Conservation (phyloP, 2,113 vertebrate genomes). For the Myotis lucifugus region DNA sequence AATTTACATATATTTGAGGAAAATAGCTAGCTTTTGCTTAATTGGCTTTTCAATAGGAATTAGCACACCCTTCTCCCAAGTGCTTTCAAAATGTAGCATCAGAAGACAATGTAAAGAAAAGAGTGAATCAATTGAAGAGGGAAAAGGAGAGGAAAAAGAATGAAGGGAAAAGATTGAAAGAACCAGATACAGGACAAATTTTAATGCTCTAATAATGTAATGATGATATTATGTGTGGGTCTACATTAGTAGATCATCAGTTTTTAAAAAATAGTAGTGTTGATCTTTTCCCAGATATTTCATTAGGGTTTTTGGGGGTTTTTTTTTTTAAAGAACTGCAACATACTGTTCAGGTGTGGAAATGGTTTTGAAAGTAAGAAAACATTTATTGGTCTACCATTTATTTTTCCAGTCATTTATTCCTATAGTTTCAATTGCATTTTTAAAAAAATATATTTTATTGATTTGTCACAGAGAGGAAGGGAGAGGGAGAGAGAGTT, state of each 20-base stretch:
- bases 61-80: neutral
- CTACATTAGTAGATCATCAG: neutral
- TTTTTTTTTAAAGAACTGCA: neutral
- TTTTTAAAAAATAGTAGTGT: neutral
- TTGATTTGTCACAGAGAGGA: no score
- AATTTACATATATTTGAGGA: neutral
- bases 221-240: neutral
- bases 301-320: neutral
- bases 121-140: neutral
- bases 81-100: neutral
- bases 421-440: neutral
- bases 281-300: neutral
- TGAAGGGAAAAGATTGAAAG: neutral
- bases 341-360: neutral
- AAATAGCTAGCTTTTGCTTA: neutral
- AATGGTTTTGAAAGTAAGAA: neutral
- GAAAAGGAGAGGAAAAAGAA: neutral
- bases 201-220: neutral
- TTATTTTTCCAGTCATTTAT: neutral
- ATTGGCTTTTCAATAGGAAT: neutral
- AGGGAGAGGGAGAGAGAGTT: no score
- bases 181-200: neutral
- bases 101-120: neutral
- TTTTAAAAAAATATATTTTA: no score
- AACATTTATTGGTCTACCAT: neutral